Conservation (phyloP, 2,113 vertebrate genomes). For the Cephalopholis sonnerati region DNA sequence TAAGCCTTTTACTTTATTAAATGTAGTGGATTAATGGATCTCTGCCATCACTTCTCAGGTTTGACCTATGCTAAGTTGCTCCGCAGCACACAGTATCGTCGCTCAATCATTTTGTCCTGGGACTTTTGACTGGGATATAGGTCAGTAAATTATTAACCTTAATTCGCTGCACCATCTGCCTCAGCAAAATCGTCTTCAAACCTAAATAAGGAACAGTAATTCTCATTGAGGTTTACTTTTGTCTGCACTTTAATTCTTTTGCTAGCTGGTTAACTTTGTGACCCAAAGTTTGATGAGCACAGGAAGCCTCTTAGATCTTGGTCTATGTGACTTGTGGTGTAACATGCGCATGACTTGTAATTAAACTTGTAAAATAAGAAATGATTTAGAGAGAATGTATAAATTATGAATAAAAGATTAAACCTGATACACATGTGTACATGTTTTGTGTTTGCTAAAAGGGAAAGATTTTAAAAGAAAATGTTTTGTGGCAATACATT, state of each 20-base stretch:
- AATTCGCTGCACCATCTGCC: background rate
- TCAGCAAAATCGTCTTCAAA: background rate
- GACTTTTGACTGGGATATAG: background rate
- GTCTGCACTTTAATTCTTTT: conserved; percentile 68
- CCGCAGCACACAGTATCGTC: background rate
- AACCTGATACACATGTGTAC: background rate
- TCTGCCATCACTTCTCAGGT: background rate
- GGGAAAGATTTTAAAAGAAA: background rate
- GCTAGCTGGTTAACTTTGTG: background rate
- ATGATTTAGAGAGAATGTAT: conserved; percentile 32
- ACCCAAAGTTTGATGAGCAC: background rate
- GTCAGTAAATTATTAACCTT: background rate
- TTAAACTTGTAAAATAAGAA: conserved; percentile 32
- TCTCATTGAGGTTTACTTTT: conserved; percentile 24
- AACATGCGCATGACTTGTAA: background rate
- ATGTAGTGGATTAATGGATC: background rate
- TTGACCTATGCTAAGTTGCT: background rate
- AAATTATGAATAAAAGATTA: conserved; percentile 38
- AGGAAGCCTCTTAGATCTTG: background rate
- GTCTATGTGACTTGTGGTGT: background rate
- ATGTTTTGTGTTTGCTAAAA: background rate
- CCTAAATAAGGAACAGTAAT: background rate
- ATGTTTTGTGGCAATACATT: background rate
- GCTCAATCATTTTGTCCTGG: background rate
- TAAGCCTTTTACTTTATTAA: background rate